Percentiles rank a stretch among this genome's conserved stretches.
phyloP scores from a whole-genome alignment of 2,888 invertebrate genomes.

The Drosophila meridiana region DNA sequence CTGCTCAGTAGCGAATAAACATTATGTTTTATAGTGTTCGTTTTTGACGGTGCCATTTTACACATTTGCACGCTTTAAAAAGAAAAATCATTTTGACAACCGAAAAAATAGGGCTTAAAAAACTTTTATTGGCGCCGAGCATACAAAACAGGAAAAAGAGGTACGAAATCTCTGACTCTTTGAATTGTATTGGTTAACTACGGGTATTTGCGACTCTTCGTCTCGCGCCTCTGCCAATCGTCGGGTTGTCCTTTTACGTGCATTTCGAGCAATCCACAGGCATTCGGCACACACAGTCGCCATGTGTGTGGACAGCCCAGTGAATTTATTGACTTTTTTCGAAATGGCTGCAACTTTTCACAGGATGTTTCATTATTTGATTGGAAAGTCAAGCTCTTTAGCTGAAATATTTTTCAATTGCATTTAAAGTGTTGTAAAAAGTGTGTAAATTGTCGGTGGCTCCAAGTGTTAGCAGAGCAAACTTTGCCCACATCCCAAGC shows the following conservation, averaged over 20 bases:
- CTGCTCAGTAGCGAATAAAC: neutral
- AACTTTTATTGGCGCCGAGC: constrained; percentile 7
- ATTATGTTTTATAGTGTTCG: neutral
- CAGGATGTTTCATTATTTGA: constrained; percentile 37
- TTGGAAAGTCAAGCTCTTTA: constrained; percentile 11
- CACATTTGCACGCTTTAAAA: constrained; percentile 4
- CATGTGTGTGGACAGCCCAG: constrained; percentile 13
- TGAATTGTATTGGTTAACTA: constrained; percentile 32
- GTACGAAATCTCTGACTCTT: constrained; percentile 4
- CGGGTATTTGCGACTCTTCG: constrained; percentile 40
- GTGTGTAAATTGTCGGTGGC: neutral
- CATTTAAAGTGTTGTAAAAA: constrained; percentile 5
- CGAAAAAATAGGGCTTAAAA: neutral
- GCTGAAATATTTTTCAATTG: neutral
- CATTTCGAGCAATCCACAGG: constrained; percentile 34
- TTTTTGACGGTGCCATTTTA: neutral
- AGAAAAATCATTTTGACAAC: constrained; percentile 6
- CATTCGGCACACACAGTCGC: constrained; percentile 29
- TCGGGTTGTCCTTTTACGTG: constrained; percentile 23
- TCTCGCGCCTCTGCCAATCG: constrained; percentile 12
- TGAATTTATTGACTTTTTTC: constrained; percentile 52
- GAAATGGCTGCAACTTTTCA: constrained; percentile 31
- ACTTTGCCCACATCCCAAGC: neutral
- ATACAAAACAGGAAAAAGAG: constrained; percentile 8
- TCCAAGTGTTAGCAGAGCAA: neutral